Evolutionary conservation across 2,113 vertebrate species (phyloP), one percentile per base, ranked within the genome.

Genomic region (Myotis lucifugus): DNA sequence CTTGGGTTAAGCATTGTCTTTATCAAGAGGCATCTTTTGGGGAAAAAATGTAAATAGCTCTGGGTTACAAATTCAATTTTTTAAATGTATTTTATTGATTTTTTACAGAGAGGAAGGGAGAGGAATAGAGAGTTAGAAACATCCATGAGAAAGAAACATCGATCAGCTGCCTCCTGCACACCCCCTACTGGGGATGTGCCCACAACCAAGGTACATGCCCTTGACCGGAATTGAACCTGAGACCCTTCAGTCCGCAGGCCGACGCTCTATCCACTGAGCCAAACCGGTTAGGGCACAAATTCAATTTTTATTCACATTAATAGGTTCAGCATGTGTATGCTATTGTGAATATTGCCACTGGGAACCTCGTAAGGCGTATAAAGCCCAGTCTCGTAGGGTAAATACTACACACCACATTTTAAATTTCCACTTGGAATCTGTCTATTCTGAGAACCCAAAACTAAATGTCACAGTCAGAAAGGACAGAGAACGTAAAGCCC

Each of bases 301-400:
- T 92, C 13, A 10, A 29, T 77, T 91, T 95, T 77, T 74, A 54
- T 90, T 48, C 21, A 70, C 40, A 90, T 79, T 29, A 92, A 81
- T 70, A 64, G 27, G 21, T 66, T 78, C 37, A 32, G 11, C 40
- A 48, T 59, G 8, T 27, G n/a, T 64, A 34, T 77, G 46, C 78
- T 83, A 34, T 3, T 50, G 59, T 50, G 42, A 64, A 11, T n/a
- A 52, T 69, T 76, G 90, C 37, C 34, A 70, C 37, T 46, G 73
- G 50, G 54, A 81, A 83, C 54, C 48, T 37, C n/a, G 74, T 78
- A 85, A 91, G 66, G 42, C 37, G 54, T 40, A 29, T 48, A 73
- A 72, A 25, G 48, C 34, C 81, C 83, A 77, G 8, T 74, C 34
- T 69, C 78, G 23, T 52, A 42, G 5, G 52, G 61, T 90, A 88